phyloP scores from a whole-genome alignment of 2,888 invertebrate genomes.

The Euproctis similis region DNA sequence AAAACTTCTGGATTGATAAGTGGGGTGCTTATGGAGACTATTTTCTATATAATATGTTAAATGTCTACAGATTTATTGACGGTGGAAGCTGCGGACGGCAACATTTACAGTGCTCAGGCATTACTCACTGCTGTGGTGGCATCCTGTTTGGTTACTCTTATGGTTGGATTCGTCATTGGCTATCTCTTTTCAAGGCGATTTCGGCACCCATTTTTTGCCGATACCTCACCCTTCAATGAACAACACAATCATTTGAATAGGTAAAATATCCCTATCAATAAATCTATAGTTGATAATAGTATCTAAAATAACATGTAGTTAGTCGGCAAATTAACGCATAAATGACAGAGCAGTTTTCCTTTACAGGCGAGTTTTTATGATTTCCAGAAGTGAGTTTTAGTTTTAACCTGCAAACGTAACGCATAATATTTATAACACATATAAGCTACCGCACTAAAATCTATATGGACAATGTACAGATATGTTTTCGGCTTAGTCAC shows the following conservation, averaged over 20 bases:
- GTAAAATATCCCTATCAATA: constrained; percentile 37
- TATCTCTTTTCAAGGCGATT: constrained; percentile 88
- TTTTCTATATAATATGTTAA: no score
- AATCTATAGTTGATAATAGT: background rate
- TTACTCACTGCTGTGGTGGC: constrained; percentile 87
- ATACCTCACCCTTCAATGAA: constrained; percentile 84
- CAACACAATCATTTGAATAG: constrained; percentile 86
- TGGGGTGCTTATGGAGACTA: no score
- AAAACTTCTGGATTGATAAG: no score
- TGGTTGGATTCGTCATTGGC: constrained; percentile 89
- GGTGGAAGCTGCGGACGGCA: constrained; percentile 76
- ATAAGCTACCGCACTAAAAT: constrained; percentile 14
- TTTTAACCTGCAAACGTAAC: constrained; percentile 20
- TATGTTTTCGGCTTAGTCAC: constrained; percentile 21
- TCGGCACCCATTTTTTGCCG: constrained; percentile 82
- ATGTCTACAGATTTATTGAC: constrained; percentile 52
- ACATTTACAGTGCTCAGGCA: constrained; percentile 87
- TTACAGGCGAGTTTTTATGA: constrained; percentile 46
- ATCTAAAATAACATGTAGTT: constrained; percentile 1
- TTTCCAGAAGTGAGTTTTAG: constrained; percentile 42
- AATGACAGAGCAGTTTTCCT: constrained; percentile 33
- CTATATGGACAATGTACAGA: constrained; percentile 17
- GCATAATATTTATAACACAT: constrained; percentile 21
- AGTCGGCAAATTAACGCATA: constrained; percentile 7
- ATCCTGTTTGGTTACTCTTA: constrained; percentile 85